Conservation (phyloP, 2,888 invertebrate genomes). For the Cephus spinipes region DNA sequence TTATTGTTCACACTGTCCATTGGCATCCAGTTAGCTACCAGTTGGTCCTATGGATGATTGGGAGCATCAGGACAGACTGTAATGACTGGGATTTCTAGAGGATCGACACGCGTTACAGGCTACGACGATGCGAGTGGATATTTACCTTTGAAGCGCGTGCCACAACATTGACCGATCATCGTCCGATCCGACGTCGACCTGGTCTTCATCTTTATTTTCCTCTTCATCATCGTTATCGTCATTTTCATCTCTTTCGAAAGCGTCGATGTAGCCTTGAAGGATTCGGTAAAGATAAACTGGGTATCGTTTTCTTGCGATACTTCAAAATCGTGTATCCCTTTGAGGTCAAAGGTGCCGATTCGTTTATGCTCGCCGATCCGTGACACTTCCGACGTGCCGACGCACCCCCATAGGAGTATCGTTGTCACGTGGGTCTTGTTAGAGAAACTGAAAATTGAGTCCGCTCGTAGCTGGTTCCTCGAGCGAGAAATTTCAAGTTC, state of each 20-base stretch:
- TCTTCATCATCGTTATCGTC: not conserved
- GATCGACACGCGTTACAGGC: not conserved
- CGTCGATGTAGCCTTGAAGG: not conserved
- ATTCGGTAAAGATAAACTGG: not conserved
- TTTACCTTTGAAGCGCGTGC: conserved; percentile 31
- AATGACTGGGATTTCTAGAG: not conserved
- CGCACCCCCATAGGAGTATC: not conserved
- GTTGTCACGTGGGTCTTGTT: conserved; percentile 11
- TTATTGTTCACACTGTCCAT: not conserved
- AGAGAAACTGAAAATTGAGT: not conserved
- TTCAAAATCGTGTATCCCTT: not conserved
- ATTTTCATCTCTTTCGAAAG: not conserved
- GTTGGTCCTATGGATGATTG: not conserved
- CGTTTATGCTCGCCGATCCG: conserved; percentile 4
- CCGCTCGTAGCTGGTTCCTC: not conserved
- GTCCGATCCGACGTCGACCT: not conserved
- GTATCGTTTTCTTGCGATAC: not conserved
- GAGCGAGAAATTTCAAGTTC: not conserved
- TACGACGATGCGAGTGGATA: conserved; percentile 12
- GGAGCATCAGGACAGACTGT: not conserved
- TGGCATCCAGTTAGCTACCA: not conserved
- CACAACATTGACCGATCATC: conserved; percentile 29
- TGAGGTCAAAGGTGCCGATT: conserved; percentile 1
- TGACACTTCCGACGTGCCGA: not conserved
- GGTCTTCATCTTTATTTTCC: not conserved